Evolutionary conservation across 2,113 vertebrate genomes (phyloP).

Genomic region (Malaclemys terrapin): DNA sequence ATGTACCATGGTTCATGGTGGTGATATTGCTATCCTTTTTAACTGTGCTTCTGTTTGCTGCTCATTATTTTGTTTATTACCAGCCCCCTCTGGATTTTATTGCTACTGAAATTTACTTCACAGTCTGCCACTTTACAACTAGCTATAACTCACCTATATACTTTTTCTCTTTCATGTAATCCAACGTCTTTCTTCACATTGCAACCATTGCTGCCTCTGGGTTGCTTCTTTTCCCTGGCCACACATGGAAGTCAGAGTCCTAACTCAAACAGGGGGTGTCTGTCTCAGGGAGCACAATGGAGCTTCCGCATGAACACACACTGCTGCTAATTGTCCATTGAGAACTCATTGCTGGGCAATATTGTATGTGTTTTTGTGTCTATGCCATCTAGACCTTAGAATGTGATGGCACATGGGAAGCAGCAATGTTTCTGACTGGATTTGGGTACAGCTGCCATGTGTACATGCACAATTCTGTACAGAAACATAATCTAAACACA

Average conservation of each 20-base stretch:
- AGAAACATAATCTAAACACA: not conserved
- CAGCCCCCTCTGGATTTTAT: conserved; percentile 4
- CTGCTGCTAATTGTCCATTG: not conserved
- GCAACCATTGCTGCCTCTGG: not conserved
- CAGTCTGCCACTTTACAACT: conserved; percentile 16
- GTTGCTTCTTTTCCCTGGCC: not conserved
- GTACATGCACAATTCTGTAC: not conserved
- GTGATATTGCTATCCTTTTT: conserved; percentile 20
- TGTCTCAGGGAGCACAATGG: not conserved
- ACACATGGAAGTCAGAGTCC: not conserved
- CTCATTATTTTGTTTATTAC: conserved; percentile 48
- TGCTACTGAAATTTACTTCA: conserved; percentile 17
- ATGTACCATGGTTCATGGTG: not conserved
- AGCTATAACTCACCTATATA: not conserved
- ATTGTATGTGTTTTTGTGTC: not conserved
- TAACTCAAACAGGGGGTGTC: not conserved
- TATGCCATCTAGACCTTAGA: not conserved
- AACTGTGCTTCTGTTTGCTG: conserved; percentile 6
- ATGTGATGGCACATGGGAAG: not conserved
- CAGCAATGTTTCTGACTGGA: not conserved
- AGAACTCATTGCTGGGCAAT: not conserved
- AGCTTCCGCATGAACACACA: not conserved
- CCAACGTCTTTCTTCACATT: not conserved
- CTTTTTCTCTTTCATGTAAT: not conserved
- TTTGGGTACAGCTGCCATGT: not conserved